Evolutionary conservation across 2,113 vertebrate genomes (phyloP).

Genomic region (Platycercus adscitus): DNA sequence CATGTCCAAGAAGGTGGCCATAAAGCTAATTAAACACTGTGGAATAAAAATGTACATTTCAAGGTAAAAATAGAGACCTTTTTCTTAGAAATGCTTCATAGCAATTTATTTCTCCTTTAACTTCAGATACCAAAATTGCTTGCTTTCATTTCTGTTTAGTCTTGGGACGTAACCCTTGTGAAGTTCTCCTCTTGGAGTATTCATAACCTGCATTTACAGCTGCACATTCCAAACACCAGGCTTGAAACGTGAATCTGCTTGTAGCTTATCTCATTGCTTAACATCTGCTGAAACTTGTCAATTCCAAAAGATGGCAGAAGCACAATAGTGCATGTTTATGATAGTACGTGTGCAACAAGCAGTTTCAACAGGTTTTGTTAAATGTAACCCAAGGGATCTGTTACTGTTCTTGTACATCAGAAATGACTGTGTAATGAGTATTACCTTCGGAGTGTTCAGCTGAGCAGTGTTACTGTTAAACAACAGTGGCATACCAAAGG

Average conservation of each 20-base stretch:
- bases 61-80: not conserved
- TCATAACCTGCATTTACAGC: not conserved
- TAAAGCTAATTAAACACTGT: not conserved
- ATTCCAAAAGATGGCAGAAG: not conserved
- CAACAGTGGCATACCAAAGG: not conserved
- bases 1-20: not conserved
- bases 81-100: not conserved
- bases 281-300: not conserved
- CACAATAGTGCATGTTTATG: not conserved
- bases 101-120: not conserved
- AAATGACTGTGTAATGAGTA: not conserved
- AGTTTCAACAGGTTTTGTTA: not conserved
- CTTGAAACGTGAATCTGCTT: not conserved
- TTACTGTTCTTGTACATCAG: not conserved
- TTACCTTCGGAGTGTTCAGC: not conserved
- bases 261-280: not conserved
- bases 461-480: not conserved
- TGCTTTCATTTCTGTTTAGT: not conserved
- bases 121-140: not conserved
- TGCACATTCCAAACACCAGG: not conserved
- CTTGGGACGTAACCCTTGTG: not conserved
- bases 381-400: not conserved
- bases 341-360: not conserved
- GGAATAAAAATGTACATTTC: slow-evolving; percentile 7
- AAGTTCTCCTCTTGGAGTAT: not conserved